Evolutionary conservation across 2,888 invertebrate species (phyloP), one percentile per base, ranked within the genome.

Genomic region (Drosophila paracracens): DNA sequence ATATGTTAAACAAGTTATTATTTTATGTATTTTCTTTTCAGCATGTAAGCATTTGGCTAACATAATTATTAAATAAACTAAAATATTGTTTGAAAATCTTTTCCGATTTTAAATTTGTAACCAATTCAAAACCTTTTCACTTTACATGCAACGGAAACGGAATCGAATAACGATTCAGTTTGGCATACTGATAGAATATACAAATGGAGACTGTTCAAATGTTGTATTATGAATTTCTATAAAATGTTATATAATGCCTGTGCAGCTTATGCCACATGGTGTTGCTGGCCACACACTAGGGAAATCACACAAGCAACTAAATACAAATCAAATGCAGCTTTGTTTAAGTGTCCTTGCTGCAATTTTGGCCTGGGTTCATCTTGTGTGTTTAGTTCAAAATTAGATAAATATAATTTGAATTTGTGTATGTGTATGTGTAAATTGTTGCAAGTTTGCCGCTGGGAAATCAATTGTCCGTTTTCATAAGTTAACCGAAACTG

Each of bases 401-500:
- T 80, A 88, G 83, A 85, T 86, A 85, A 85, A 86, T 83, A 83
- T 82, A 76, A 88, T 88, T 85, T 81, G 70, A 80, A 74, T 75
- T 79, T 74, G 80, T 83, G 75, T 76, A 71, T 81, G 76, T 79
- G 74, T 79, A 81, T 81, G 76, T 77, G 74, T 79, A 83, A 78
- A 83, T 82, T 85, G 87, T 74, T 69, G 82, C 75, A 83, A 82
- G 70, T 69, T 67, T 65, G 52, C 89, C 82, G 50, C 43, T 50
- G 85, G 84, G 85, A 85, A 85, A 85, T 85, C 84, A 85, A 63
- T 57, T 76, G 82, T 68, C 82, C 80, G 82, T 82, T 85, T 89
- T 85, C 84, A 88, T 60, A 68, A 88, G 73, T 82, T 85, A 88
- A 85, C 88, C 69, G 78, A 82, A 77, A 71, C 70, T 80, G 85